Base-by-base conservation (phyloP, 92 coral and sea anemone species). In the Meandrina meandrites region DNA sequence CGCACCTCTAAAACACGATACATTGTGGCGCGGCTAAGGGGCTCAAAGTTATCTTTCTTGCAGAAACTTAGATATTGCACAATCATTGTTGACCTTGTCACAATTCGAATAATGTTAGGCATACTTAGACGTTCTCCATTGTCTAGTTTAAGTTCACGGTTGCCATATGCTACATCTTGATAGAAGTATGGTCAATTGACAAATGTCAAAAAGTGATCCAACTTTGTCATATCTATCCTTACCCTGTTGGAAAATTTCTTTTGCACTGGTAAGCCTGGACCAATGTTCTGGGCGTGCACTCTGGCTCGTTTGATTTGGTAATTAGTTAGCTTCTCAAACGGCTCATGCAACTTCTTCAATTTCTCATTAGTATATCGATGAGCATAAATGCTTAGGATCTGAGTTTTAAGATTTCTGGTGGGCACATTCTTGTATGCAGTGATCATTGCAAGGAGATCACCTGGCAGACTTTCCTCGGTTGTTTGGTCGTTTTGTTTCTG, bases 181-280 rank as follows among this genome's bases (percentile, higher is more conserved):
- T 79, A 53, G 24, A 79, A 79, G 24, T 79, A 79, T 24, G 83
- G 83, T n/a, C 69, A 24, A 19, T 57, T 57, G 64, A 5, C 19
- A 19, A 57, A 57, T 17, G 17, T 24, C 24, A 57, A 17, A 24
- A 57, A 57, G 19, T 57, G 66, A n/a, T 57, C 66, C 66, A 57
- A 22, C n/a, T 57, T 57, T 17, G 32, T 54, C 73, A 80, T 51
- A 75, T 87, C 86, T 35, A 70, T 62, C 51, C 85, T 81, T 86
- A 62, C 90, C 34, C 80, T 81, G 34, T 87, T 74, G 47, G 68
- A 35, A 56, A 70, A n/a, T n/a, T n/a, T 87, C 82, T 71, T 87
- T 64, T 80, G 68, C 78, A 72, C 86, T n/a, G 90, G 86, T 24
- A 40, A 81, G 22, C 90, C 86, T 24, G 90, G 86, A 22, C 90